Evolutionary conservation across 1,140 invertebrate genomes (phyloP).

Genomic region (Nomia melanderi): DNA sequence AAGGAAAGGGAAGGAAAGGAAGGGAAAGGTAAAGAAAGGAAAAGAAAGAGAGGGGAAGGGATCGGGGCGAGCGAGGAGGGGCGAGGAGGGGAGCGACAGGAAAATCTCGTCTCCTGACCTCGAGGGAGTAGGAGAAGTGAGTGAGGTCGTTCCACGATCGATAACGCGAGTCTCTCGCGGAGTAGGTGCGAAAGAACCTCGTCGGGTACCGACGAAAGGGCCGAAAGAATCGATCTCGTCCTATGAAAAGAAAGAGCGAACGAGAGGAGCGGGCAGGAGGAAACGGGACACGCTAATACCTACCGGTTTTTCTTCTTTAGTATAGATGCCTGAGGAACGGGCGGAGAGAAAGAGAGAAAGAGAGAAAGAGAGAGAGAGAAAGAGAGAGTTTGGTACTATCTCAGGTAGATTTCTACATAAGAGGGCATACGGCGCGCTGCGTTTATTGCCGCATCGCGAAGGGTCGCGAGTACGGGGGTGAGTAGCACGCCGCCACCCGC

Average conservation of each 20-base stretch:
- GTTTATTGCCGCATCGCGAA: constrained; percentile 33
- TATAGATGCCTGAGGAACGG: not conserved
- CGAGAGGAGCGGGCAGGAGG: constrained; percentile 14
- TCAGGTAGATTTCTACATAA: constrained; percentile 49
- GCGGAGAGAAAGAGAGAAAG: not conserved
- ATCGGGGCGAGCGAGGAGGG: too few species aligned
- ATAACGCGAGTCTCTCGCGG: constrained; percentile 63
- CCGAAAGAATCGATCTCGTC: constrained; percentile 63
- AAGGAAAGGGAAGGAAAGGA: not conserved
- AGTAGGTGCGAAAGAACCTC: constrained; percentile 62
- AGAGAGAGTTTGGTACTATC: not conserved
- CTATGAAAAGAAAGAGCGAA: constrained; percentile 52
- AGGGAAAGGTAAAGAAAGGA: too few species aligned
- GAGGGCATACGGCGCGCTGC: constrained; percentile 17
- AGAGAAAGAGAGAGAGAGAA: not conserved
- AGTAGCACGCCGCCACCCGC: constrained; percentile 38
- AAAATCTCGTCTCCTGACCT: constrained; percentile 66
- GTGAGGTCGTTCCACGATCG: constrained; percentile 65
- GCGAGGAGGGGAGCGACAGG: constrained; percentile 17
- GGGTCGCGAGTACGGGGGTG: constrained; percentile 42
- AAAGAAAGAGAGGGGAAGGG: too few species aligned
- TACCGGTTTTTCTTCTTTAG: constrained; percentile 21
- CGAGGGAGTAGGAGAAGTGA: constrained; percentile 61
- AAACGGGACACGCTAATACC: constrained; percentile 36
- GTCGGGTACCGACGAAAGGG: constrained; percentile 47